Evolutionary conservation across 1,140 invertebrate genomes (phyloP).

Genomic region (Temnothorax longispinosus): DNA sequence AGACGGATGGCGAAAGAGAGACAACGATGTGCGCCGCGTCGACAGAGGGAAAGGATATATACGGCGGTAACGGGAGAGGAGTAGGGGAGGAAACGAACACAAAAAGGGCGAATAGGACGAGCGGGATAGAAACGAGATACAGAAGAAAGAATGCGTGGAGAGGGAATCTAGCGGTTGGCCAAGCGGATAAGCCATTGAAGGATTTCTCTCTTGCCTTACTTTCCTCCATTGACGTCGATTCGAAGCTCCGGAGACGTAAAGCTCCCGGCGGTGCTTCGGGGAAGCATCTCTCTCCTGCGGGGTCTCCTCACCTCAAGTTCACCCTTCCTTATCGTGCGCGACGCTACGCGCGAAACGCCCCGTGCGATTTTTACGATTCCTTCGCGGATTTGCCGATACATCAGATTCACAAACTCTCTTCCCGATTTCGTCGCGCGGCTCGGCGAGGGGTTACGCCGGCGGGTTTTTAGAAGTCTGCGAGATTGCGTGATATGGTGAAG

Average conservation of each 20-base stretch:
- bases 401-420: conserved; percentile 11
- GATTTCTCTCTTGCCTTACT: conserved; percentile 72
- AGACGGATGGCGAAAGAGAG: conserved; percentile 5
- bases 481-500: not conserved
- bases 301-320: not conserved
- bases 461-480: not conserved
- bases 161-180: conserved; percentile 70
- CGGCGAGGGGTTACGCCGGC: not conserved
- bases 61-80: not conserved
- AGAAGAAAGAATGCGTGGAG: conserved; percentile 15
- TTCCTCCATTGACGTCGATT: conserved; percentile 69
- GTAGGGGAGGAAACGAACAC: not conserved
- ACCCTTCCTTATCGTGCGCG: conserved; percentile 14
- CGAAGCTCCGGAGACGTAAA: conserved; percentile 65
- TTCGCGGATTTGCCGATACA: conserved; percentile 38
- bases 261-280: conserved; percentile 49
- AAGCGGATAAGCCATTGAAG: conserved; percentile 79
- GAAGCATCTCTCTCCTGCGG: not conserved
- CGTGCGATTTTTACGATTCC: conserved; percentile 38
- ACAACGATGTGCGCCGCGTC: conserved; percentile 57
- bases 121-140: conserved; percentile 22
- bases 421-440: not conserved
- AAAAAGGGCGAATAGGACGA: conserved; percentile 30
- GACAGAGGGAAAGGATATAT: not conserved
- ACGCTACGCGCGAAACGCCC: not conserved